Evolutionary conservation across 2,797 vertebrate genomes (phyloP).

Genomic region (Takifugu ocellatus): DNA sequence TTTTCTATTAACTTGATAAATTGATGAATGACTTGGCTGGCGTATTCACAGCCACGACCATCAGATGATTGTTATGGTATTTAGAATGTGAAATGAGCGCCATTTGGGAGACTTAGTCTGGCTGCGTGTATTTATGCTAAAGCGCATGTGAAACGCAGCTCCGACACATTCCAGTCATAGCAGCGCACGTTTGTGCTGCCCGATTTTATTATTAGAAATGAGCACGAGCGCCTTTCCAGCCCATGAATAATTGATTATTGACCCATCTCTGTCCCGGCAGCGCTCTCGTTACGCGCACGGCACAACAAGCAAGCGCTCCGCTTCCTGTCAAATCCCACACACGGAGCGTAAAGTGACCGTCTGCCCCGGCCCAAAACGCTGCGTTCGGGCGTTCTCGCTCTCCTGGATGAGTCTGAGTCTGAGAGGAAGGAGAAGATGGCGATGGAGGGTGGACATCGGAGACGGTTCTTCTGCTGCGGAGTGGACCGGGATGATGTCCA

Average conservation of each 20-base stretch:
- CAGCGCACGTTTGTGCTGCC: not conserved
- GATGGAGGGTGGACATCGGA: too few relatives aligned
- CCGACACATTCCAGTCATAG: not conserved
- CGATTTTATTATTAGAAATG: conserved; percentile 34
- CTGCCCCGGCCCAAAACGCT: too few relatives aligned
- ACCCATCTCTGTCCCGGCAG: conserved; percentile 31
- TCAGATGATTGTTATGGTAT: too few relatives aligned
- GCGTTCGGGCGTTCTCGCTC: too few relatives aligned
- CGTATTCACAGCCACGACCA: too few relatives aligned
- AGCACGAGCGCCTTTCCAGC: conserved; percentile 31
- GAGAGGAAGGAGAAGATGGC: conserved; percentile 37
- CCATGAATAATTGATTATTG: conserved; percentile 55
- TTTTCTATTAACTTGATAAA: too few relatives aligned
- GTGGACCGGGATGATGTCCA: conserved; percentile 32
- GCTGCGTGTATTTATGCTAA: not conserved
- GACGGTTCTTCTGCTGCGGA: not conserved
- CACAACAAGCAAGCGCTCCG: conserved; percentile 3
- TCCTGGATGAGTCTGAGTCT: not conserved
- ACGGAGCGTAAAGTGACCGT: too few relatives aligned
- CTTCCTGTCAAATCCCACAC: conserved; percentile 8
- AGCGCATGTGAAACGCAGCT: too few relatives aligned
- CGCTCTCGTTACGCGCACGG: conserved; percentile 31
- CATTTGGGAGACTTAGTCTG: not conserved
- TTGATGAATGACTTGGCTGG: too few relatives aligned
- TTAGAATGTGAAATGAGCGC: not conserved